These are phyloP conservation scores for Leptonema lineaticorne DNA, from an alignment of 1,140 invertebrate species.

Conservation along the genomic window DNA sequence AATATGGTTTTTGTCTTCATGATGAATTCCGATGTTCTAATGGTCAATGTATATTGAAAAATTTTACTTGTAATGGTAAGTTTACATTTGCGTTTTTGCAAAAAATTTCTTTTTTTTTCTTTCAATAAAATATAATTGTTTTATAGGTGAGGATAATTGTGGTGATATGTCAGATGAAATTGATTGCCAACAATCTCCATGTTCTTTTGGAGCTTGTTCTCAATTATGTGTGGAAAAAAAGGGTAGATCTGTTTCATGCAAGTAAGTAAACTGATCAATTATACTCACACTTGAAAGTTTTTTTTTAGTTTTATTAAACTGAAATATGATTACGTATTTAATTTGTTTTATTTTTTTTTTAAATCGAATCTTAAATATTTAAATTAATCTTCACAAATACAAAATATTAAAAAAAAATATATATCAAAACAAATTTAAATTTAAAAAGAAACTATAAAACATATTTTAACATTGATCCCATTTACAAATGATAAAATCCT, in stretches of 20 bases:
- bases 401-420: too few relatives aligned
- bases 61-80: constrained; percentile 70
- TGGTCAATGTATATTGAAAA: constrained; percentile 64
- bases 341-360: background rate
- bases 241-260: constrained; percentile 62
- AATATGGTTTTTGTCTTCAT: constrained; percentile 54
- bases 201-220: constrained; percentile 70
- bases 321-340: background rate
- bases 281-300: background rate
- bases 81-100: constrained; percentile 39
- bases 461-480: too few relatives aligned
- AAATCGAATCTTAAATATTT: too few relatives aligned
- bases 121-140: background rate
- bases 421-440: too few relatives aligned
- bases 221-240: constrained; percentile 74
- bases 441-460: too few relatives aligned
- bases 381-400: too few relatives aligned
- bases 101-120: background rate
- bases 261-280: constrained; percentile 45
- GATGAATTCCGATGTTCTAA: constrained; percentile 72
- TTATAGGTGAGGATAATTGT: constrained; percentile 56
- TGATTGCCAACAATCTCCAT: constrained; percentile 53
- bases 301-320: too few relatives aligned
- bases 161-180: constrained; percentile 66
- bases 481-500: too few relatives aligned